Evolutionary conservation across 1,140 invertebrate genomes (phyloP).

Genomic region (Diabrotica undecimpunctata): DNA sequence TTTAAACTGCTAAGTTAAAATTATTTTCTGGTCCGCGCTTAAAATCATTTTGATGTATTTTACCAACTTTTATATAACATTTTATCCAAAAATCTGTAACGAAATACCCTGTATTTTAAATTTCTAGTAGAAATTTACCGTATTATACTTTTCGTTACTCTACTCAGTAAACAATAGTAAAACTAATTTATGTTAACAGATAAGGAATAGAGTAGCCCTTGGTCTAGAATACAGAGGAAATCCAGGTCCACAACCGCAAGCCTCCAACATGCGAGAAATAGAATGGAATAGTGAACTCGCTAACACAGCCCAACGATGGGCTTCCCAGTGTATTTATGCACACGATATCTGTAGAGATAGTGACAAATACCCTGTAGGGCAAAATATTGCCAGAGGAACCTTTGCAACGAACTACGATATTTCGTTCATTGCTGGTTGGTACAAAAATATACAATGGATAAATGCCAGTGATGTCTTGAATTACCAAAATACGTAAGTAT

Average conservation of each 20-base stretch:
- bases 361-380: constrained; percentile 42
- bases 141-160: too few relatives aligned
- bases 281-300: constrained; percentile 63
- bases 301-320: constrained; percentile 57
- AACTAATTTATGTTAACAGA: not conserved
- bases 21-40: too few relatives aligned
- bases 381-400: constrained; percentile 41
- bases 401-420: constrained; percentile 35
- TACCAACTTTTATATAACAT: too few relatives aligned
- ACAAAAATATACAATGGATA: constrained; percentile 23
- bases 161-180: too few relatives aligned
- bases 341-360: constrained; percentile 57
- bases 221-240: constrained; percentile 50
- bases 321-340: constrained; percentile 56
- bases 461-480: not conserved
- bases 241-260: constrained; percentile 52
- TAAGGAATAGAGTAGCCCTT: constrained; percentile 49
- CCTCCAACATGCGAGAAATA: constrained; percentile 54
- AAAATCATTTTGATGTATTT: too few relatives aligned
- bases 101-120: too few relatives aligned
- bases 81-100: too few relatives aligned
- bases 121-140: too few relatives aligned
- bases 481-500: not conserved
- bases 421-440: constrained; percentile 41
- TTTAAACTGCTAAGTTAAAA: too few relatives aligned